Conservation (phyloP, 2,113 vertebrate genomes). For the Sebastes schlegelii region DNA sequence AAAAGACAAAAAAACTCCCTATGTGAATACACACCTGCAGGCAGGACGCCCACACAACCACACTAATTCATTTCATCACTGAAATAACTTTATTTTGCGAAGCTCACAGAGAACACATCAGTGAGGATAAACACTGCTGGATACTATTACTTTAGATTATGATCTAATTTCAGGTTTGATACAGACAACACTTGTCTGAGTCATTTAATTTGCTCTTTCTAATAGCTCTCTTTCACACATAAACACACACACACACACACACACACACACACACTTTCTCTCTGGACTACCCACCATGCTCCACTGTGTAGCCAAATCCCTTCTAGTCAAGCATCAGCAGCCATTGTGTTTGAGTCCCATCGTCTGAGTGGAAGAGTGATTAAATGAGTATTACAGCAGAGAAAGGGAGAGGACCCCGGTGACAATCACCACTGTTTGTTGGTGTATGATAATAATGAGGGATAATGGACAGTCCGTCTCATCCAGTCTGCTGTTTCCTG, state of each 20-base stretch:
- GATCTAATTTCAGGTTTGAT: neutral
- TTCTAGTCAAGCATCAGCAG: slow-evolving; percentile 8
- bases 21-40: neutral
- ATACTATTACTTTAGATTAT: neutral
- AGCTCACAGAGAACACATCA: neutral
- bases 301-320: slow-evolving; percentile 13
- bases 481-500: slow-evolving; percentile 5
- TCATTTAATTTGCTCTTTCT: neutral
- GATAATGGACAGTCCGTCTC: slow-evolving; percentile 18
- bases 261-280: neutral
- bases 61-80: neutral
- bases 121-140: neutral
- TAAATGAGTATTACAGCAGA: slow-evolving; percentile 34
- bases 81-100: neutral
- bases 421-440: slow-evolving; percentile 1
- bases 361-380: slow-evolving; percentile 25
- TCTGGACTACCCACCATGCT: neutral
- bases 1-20: neutral
- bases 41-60: neutral
- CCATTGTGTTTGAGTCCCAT: slow-evolving; percentile 35
- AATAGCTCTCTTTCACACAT: too few species aligned
- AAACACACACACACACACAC: neutral
- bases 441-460: slow-evolving; percentile 18
- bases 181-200: neutral
- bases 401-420: slow-evolving; percentile 11